These are phyloP conservation scores for Acanthococcus lagerstroemiae DNA, from an alignment of 2,888 invertebrate genomes.

Conservation along the genomic window DNA sequence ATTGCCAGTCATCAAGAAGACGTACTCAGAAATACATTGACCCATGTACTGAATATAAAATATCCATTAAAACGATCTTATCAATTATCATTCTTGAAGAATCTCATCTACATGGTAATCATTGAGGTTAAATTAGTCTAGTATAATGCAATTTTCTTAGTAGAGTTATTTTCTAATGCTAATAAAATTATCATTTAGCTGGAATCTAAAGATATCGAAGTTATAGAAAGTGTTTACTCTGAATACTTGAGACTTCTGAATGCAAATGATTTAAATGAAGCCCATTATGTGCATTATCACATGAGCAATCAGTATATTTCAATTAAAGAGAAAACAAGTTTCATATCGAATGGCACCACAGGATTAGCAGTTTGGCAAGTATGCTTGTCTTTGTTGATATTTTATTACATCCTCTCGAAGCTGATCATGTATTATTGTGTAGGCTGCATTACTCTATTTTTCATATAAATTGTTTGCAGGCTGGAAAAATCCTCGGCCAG, in stretches of 20 bases:
- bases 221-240: conserved; percentile 57
- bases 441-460: not conserved
- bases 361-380: conserved; percentile 72
- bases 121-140: too few species aligned
- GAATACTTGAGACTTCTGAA: conserved; percentile 49
- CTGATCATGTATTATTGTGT: not conserved
- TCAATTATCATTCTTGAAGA: conserved; percentile 55
- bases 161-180: too few species aligned
- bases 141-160: too few species aligned
- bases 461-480: conserved; percentile 46
- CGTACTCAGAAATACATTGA: conserved; percentile 39
- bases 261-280: conserved; percentile 38
- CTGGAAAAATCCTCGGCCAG: conserved; percentile 58
- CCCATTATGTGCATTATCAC: conserved; percentile 52
- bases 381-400: conserved; percentile 32
- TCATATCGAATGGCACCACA: conserved; percentile 68
- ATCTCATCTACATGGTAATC: too few species aligned
- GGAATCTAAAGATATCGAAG: conserved; percentile 47
- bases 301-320: conserved; percentile 44
- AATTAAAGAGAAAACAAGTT: conserved; percentile 58
- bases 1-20: not conserved
- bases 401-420: too few species aligned
- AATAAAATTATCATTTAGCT: conserved; percentile 42
- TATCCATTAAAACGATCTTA: conserved; percentile 56
- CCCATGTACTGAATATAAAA: conserved; percentile 41